A percentile compares a stretch with the other conserved stretches of the same genome.
Evolutionary conservation across 2,888 invertebrate genomes (phyloP).

Genomic region (Deilephila porcellus): DNA sequence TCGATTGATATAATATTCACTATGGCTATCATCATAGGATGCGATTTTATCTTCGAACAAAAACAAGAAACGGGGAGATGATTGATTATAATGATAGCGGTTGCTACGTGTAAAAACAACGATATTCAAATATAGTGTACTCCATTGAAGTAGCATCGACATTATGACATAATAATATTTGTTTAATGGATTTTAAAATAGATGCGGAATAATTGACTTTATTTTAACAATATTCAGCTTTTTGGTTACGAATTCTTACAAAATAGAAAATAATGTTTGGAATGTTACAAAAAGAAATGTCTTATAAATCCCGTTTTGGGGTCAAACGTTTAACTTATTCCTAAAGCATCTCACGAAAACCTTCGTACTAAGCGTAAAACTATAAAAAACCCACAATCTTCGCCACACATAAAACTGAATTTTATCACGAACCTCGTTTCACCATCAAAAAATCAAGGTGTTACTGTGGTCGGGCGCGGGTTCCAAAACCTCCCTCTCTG

Average conservation of each 20-base stretch:
- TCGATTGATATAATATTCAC: not conserved
- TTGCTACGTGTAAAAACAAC: not conserved
- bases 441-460: slow-evolving; percentile 73
- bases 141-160: too few species aligned
- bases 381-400: slow-evolving; percentile 26
- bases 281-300: not conserved
- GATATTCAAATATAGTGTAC: not conserved
- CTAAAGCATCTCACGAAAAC: not conserved
- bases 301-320: not conserved
- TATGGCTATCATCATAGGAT: not conserved
- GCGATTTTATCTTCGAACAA: not conserved
- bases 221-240: too few species aligned
- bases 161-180: too few species aligned
- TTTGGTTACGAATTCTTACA: not conserved
- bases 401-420: slow-evolving; percentile 29
- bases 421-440: slow-evolving; percentile 30
- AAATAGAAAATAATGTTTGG: not conserved
- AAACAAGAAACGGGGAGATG: not conserved
- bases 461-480: slow-evolving; percentile 41
- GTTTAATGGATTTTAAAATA: too few species aligned
- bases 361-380: not conserved
- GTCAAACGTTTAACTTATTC: not conserved
- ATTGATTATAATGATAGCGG: not conserved
- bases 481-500: slow-evolving; percentile 51
- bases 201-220: too few species aligned